Evolutionary conservation across 2,888 invertebrate genomes (phyloP).

Genomic region (Cerastis leucographa): DNA sequence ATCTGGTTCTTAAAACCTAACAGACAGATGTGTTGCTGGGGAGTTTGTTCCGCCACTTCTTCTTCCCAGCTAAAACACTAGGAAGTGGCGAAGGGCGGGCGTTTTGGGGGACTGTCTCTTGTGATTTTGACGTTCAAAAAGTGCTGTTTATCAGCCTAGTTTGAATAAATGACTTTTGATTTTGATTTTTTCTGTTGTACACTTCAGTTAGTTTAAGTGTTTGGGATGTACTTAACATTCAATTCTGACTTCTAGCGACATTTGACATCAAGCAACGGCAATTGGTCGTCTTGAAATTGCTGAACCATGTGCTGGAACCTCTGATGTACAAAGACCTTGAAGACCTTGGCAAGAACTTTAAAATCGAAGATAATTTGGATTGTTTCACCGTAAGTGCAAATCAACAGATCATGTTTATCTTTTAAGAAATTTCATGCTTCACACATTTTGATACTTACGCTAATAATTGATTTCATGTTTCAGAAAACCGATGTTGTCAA

Average conservation of each 20-base stretch:
- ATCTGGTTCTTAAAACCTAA: too few species aligned
- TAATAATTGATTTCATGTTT: constrained; percentile 52
- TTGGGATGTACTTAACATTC: neutral
- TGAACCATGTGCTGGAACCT: constrained; percentile 88
- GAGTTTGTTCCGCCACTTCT: too few species aligned
- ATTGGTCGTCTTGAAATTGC: constrained; percentile 86
- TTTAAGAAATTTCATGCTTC: neutral
- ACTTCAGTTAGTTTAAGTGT: neutral
- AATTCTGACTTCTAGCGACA: constrained; percentile 77
- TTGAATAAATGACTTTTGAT: too few species aligned
- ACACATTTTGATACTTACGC: neutral
- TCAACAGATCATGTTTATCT: neutral
- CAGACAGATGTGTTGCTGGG: too few species aligned
- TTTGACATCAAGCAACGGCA: constrained; percentile 86
- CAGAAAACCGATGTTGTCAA: constrained; percentile 91
- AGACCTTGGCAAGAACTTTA: constrained; percentile 83
- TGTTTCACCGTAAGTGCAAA: constrained; percentile 46
- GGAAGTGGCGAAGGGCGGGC: too few species aligned
- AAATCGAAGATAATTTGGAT: constrained; percentile 83
- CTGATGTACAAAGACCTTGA: constrained; percentile 86
- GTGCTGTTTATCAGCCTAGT: too few species aligned
- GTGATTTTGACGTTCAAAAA: too few species aligned
- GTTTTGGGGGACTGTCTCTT: too few species aligned
- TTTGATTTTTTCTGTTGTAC: too few species aligned
- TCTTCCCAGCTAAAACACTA: too few species aligned